Evolutionary conservation across 23 tunicate species (phyloP).

Genomic region (Trididemnum miniatum): DNA sequence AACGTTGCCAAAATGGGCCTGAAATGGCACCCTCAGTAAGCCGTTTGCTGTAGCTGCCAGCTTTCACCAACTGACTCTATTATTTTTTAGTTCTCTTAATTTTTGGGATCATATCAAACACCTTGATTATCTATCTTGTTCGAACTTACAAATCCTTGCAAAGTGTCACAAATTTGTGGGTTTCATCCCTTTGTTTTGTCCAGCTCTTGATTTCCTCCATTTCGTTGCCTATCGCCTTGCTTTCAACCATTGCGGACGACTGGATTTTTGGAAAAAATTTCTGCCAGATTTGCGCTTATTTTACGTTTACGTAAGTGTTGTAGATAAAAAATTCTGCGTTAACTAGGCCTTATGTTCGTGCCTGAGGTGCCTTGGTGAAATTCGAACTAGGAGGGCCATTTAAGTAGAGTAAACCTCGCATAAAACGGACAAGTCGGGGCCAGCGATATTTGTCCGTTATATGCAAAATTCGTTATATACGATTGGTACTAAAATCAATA

Average conservation of each 20-base stretch:
- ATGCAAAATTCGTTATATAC: too few relatives aligned
- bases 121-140: slow-evolving; percentile 62
- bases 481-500: too few relatives aligned
- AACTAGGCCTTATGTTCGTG: background rate
- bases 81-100: slow-evolving; percentile 38
- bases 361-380: too few relatives aligned
- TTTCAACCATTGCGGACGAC: slow-evolving; percentile 14
- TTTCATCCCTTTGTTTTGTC: slow-evolving; percentile 60
- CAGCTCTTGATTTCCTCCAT: slow-evolving; percentile 35
- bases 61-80: too few relatives aligned
- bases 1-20: too few relatives aligned
- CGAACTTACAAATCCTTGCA: slow-evolving; percentile 51
- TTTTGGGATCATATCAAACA: slow-evolving; percentile 49
- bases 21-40: too few relatives aligned
- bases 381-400: too few relatives aligned
- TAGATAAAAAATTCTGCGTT: background rate
- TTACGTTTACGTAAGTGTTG: slow-evolving; percentile 56
- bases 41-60: too few relatives aligned
- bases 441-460: too few relatives aligned
- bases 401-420: background rate
- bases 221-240: background rate
- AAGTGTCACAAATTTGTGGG: slow-evolving; percentile 81
- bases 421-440: background rate
- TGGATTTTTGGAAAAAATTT: slow-evolving; percentile 62
- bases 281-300: slow-evolving; percentile 68